Evolutionary conservation across 92 coral and sea anemone species (phyloP).

Genomic region (Phenganax subtilis): DNA sequence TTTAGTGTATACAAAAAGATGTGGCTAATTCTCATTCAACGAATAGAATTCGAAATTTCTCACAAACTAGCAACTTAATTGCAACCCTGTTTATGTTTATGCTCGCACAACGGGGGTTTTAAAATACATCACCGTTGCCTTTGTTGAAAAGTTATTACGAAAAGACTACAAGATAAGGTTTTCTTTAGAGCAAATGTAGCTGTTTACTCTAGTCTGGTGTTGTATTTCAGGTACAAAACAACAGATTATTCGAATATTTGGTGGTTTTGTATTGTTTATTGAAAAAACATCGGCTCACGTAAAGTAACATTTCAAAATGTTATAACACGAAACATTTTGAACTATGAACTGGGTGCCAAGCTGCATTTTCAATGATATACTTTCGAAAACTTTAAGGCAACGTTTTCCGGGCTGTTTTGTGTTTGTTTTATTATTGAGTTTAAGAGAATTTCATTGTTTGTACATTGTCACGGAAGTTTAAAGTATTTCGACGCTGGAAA

Average conservation of each 20-base stretch:
- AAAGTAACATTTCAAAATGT: neutral
- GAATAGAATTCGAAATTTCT: no score
- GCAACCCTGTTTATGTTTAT: no score
- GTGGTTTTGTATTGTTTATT: neutral
- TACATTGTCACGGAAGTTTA: neutral
- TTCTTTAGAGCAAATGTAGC: neutral
- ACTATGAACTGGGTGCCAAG: neutral
- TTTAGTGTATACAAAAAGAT: no score
- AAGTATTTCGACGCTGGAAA: neutral
- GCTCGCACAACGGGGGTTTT: no score
- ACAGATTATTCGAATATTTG: neutral
- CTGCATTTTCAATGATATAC: neutral
- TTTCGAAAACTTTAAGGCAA: neutral
- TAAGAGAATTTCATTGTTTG: no score
- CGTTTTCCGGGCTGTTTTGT: neutral
- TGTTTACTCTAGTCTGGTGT: neutral
- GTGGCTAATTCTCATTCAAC: no score
- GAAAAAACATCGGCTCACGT: neutral
- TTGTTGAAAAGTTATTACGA: neutral
- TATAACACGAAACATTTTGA: neutral
- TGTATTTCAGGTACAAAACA: slow-evolving; percentile 5
- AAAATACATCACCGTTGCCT: no score
- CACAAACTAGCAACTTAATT: no score
- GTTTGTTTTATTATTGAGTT: neutral
- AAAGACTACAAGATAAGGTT: neutral